phyloP scores from a whole-genome alignment of 2,888 invertebrate species.

The Pardosa pseudoannulata region DNA sequence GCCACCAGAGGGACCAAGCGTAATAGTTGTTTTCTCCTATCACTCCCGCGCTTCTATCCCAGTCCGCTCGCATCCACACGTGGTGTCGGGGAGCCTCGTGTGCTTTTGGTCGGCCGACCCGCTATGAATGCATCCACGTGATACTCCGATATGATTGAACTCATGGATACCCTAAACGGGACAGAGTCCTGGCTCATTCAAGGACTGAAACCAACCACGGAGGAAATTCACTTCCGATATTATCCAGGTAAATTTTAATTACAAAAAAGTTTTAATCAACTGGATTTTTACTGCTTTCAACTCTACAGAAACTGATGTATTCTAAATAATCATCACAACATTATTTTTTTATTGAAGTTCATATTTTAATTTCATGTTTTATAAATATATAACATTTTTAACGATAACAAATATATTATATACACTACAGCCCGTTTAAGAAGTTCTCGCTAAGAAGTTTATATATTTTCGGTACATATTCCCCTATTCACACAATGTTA shows the following conservation, averaged over 20 bases:
- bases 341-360: too few relatives aligned
- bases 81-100: background rate
- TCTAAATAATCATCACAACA: too few relatives aligned
- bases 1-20: background rate
- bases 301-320: too few relatives aligned
- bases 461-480: too few relatives aligned
- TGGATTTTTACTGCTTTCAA: too few relatives aligned
- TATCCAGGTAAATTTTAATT: constrained; percentile 64
- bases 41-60: background rate
- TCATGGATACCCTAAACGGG: constrained; percentile 42
- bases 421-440: too few relatives aligned
- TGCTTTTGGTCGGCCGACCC: background rate
- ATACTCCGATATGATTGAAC: constrained; percentile 32
- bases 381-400: too few relatives aligned
- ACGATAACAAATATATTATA: too few relatives aligned
- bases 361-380: too few relatives aligned
- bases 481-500: too few relatives aligned
- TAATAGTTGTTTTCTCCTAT: background rate
- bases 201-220: constrained; percentile 26
- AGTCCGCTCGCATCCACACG: background rate
- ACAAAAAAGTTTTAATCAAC: too few relatives aligned
- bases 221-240: constrained; percentile 42
- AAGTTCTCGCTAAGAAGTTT: too few relatives aligned
- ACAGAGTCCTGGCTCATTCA: constrained; percentile 43
- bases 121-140: constrained; percentile 25